Evolutionary conservation across 92 coral and sea anemone species (phyloP), one percentile per base, ranked within the genome.

Genomic region (Phenganax subtilis): DNA sequence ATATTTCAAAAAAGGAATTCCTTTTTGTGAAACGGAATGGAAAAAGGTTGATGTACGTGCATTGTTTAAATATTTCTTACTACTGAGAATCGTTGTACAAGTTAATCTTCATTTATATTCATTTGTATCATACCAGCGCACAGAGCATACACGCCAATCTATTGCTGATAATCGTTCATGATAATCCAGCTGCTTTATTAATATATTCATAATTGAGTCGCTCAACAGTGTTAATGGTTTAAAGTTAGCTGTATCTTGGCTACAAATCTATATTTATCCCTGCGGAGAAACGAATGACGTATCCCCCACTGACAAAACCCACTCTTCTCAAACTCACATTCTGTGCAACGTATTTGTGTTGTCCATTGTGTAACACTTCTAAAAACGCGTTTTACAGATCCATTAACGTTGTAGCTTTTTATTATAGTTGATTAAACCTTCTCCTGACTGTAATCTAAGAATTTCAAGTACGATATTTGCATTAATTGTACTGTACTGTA

Each of bases 151-250:
- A 5, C 47, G 47, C 47, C 47, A 37, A 37, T 37, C 47, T 37
- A 1, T 37, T 37, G 47, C 47, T 27, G 31, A 27, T 66, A 51
- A 66, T 25, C 28, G 10, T 25, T 16, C 12, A 9, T 30, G 4
- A 66, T 66, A 29, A 66, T 25, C 72, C 72, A 25, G 72, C 44
- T 66, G 47, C 8, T 3, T 66, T 66, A 66, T 66, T 66, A 66
- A 27, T 66, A 66, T 25, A 27, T 66, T 66, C 72, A 66, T 66
- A 66, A 9, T 29, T 66, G 72, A 7, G 72, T 29, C 20, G 51
- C 51, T 29, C 25, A 66, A 66, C 72, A 66, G 72, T 66, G 10
- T 27, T 8, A 29, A 25, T 66, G 72, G 72, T 20, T 61, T 61
- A 28, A 12, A 61, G 67, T 61, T 61, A 15, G 28, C 44, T 14